phyloP scores from a whole-genome alignment of 1,140 invertebrate species.

The Asobara japonica region DNA sequence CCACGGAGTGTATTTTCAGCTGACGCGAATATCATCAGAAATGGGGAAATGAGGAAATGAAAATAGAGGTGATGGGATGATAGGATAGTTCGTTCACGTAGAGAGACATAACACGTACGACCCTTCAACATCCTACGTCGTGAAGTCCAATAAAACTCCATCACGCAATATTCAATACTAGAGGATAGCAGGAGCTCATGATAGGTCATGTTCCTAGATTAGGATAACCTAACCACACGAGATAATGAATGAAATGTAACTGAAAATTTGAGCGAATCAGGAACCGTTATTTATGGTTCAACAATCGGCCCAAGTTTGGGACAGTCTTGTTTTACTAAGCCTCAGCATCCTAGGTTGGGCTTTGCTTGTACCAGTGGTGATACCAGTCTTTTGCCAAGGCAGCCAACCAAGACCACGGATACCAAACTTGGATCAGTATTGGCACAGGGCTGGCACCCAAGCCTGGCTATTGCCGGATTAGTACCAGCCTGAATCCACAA shows the following conservation, averaged over 20 bases:
- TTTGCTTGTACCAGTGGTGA: too few species aligned
- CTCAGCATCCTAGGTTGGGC: too few species aligned
- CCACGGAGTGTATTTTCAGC: slow-evolving; percentile 1
- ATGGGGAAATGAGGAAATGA: not conserved
- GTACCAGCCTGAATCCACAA: too few species aligned
- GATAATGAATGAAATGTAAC: not conserved
- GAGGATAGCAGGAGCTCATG: not conserved
- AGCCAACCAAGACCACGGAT: too few species aligned
- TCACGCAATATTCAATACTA: not conserved
- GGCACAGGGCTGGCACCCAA: too few species aligned
- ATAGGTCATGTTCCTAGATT: not conserved
- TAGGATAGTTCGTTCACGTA: slow-evolving; percentile 3
- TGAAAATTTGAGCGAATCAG: not conserved
- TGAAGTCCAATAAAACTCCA: slow-evolving; percentile 7
- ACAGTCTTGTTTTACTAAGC: too few species aligned
- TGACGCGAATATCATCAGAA: not conserved
- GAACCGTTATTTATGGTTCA: too few species aligned
- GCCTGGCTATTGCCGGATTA: too few species aligned
- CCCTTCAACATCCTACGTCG: not conserved
- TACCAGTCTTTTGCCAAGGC: too few species aligned
- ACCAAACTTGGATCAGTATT: too few species aligned
- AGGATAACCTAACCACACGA: too few species aligned
- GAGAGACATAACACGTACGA: not conserved
- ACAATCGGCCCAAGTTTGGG: too few species aligned
- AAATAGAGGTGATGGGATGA: not conserved